Conservation (phyloP, 1,140 invertebrate species). For the Uloborus diversus region DNA sequence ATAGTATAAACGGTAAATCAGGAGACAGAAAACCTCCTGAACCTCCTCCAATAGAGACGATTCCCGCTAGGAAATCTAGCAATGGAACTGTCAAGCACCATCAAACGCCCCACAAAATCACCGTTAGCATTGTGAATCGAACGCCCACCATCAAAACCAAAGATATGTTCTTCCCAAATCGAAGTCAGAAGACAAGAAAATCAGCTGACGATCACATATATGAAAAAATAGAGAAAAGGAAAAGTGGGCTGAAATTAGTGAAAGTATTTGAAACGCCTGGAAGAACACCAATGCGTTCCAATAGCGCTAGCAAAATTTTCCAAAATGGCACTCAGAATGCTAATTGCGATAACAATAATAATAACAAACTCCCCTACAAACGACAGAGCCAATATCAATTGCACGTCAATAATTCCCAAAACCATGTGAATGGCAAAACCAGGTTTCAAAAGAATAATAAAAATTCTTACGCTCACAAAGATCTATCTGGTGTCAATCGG, state of each 20-base stretch:
- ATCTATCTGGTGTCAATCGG: constrained; percentile 68
- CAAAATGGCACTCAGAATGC: constrained; percentile 16
- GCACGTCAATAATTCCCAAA: neutral
- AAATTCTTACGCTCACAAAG: constrained; percentile 66
- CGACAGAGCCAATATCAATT: constrained; percentile 15
- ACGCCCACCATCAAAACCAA: constrained; percentile 31
- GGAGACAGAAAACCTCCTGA: constrained; percentile 73
- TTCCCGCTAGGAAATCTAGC: constrained; percentile 68
- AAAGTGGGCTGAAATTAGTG: constrained; percentile 28
- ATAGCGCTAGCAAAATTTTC: constrained; percentile 35
- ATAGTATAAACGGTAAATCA: neutral
- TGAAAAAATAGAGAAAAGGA: constrained; percentile 52
- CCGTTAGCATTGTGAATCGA: constrained; percentile 43
- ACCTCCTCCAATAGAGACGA: constrained; percentile 89
- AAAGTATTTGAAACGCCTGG: constrained; percentile 28
- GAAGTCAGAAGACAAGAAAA: constrained; percentile 34
- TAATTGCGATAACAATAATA: constrained; percentile 32
- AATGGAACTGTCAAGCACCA: constrained; percentile 13
- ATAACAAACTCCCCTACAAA: constrained; percentile 19
- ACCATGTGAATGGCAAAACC: constrained; percentile 1
- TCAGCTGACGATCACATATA: constrained; percentile 50
- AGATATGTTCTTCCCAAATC: constrained; percentile 33
- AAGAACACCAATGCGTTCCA: constrained; percentile 19
- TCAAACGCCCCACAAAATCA: constrained; percentile 46
- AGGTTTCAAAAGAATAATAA: constrained; percentile 47